Percentiles rank a stretch among this genome's conserved stretches.
Evolutionary conservation across 2,888 invertebrate species (phyloP).

Genomic region (Idaea straminata): DNA sequence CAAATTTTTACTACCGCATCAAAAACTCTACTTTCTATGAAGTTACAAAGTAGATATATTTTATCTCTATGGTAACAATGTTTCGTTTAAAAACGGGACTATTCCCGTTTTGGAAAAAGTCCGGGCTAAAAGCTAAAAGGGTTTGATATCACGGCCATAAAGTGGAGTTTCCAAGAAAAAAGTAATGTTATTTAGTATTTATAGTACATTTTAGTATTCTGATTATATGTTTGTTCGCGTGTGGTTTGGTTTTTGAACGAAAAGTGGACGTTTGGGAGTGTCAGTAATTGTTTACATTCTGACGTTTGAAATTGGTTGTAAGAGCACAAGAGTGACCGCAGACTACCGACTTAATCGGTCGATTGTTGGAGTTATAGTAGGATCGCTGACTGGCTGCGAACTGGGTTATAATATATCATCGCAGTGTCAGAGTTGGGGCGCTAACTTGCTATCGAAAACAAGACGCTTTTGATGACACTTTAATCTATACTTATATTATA

Average conservation of each 20-base stretch:
- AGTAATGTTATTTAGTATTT: slow-evolving; percentile 23
- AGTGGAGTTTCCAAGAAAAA: slow-evolving; percentile 21
- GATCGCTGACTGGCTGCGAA: no score
- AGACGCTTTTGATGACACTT: no score
- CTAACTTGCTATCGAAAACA: no score
- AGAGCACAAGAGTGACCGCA: background rate
- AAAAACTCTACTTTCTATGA: no score
- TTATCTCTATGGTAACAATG: slow-evolving; percentile 32
- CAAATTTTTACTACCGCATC: no score
- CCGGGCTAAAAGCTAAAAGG: slow-evolving; percentile 22
- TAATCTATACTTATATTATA: no score
- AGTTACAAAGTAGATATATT: slow-evolving; percentile 25
- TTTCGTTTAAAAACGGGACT: slow-evolving; percentile 28
- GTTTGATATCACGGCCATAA: slow-evolving; percentile 27
- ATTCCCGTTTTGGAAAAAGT: slow-evolving; percentile 28
- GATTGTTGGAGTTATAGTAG: no score
- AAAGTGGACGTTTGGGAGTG: slow-evolving; percentile 25
- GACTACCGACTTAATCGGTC: slow-evolving; percentile 1
- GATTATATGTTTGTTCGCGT: slow-evolving; percentile 25
- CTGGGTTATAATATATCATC: no score
- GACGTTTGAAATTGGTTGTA: slow-evolving; percentile 27
- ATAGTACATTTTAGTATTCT: slow-evolving; percentile 14
- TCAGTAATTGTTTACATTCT: slow-evolving; percentile 28
- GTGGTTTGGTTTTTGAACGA: slow-evolving; percentile 23
- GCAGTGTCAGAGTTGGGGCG: no score